Evolutionary conservation across 2,113 vertebrate species (phyloP), one percentile per base, ranked within the genome.

Genomic region (Cyphomyrus discorhynchus): DNA sequence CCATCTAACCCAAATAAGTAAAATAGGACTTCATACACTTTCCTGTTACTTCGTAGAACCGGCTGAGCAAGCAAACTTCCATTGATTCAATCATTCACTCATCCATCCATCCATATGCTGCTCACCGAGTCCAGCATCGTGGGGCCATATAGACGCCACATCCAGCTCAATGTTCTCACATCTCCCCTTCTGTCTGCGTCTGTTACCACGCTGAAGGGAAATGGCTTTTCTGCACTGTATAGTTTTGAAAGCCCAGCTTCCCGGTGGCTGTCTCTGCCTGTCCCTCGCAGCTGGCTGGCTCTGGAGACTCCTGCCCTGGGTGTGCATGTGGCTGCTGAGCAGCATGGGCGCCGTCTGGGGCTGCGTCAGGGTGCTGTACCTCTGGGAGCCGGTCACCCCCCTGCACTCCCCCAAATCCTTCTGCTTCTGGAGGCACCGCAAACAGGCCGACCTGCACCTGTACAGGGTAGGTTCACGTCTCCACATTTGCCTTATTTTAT

Each of bases 371-470:
- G 97, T 99, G 46, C 95, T 99, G 17, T 97, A 98, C 94, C 96
- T 99, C 0, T 99, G 98, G 92, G 98, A 99, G 91, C 98, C 98
- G 0, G 96, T 99, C 91, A 98, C 98, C 5, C 97, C 95, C 10
- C 96, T 98, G 2, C 98, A 99, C 92, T 99, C 98, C 0, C 97
- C 97, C 4, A 97, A 97, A 0, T 99, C 98, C 0, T 97, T 99
- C 89, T 96, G 95, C 0, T 99, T 99, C 95, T 99, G 98, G 98
- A 97, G 98, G 88, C 98, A 99, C 91, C 96, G 97, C 92, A 99
- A 98, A 89, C 98, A 99, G 88, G 98, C 98, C 0, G 98, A 99
- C 92, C 92, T 98, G 86, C 97, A 99, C 91, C 95, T 99, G 3
- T 95, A 97, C 91, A 95, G 97, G 94, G 98, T 99, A 93, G 91